These are phyloP conservation scores for Pogonomyrmex barbatus DNA, from an alignment of 1,140 invertebrate species.

Conservation along the genomic window DNA sequence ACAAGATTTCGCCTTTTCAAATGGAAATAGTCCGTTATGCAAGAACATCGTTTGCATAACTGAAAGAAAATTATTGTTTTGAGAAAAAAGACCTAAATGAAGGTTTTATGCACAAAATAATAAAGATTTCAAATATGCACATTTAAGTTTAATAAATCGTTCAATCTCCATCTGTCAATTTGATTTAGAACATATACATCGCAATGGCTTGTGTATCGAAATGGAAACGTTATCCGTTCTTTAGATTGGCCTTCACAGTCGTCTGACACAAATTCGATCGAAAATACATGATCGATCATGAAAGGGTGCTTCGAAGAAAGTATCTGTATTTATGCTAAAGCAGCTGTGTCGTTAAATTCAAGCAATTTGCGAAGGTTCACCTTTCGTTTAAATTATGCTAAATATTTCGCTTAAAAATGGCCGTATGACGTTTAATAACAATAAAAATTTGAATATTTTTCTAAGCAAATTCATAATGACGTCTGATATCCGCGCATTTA, in stretches of 20 bases:
- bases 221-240: neutral
- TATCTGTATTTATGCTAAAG: neutral
- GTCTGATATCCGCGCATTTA: neutral
- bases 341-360: neutral
- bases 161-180: neutral
- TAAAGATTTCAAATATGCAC: neutral
- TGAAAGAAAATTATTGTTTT: conserved; percentile 13
- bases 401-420: neutral
- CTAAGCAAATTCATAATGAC: neutral
- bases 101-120: neutral
- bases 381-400: neutral
- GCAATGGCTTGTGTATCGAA: neutral
- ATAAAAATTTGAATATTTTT: neutral
- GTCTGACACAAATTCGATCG: neutral
- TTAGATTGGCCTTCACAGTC: neutral
- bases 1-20: neutral
- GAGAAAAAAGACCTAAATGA: neutral
- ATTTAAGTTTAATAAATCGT: neutral
- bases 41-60: neutral
- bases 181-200: neutral
- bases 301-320: neutral
- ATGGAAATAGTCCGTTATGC: neutral
- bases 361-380: neutral
- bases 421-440: neutral
- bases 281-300: conserved; percentile 20